A percentile compares a stretch with the other conserved stretches of the same genome.
Conservation (phyloP, 1,140 invertebrate species). For the Aphaenogaster rudis region DNA sequence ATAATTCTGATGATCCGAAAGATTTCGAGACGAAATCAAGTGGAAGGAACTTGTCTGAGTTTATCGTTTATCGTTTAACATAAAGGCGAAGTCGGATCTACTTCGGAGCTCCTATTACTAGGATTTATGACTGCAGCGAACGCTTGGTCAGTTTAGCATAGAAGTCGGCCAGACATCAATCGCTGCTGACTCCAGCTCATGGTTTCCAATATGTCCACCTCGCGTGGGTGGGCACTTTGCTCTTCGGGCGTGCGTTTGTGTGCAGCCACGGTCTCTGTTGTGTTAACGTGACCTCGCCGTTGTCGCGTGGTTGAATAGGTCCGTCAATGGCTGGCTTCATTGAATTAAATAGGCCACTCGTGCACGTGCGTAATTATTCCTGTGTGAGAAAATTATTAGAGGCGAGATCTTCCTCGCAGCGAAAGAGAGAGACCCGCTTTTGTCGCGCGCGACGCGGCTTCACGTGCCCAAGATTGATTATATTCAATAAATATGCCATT, state of each 20-base stretch:
- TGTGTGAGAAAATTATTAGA: constrained; percentile 58
- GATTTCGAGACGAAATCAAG: not conserved
- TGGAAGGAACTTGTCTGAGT: not conserved
- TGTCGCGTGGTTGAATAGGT: constrained; percentile 77
- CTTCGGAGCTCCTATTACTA: not conserved
- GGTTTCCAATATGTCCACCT: constrained; percentile 53
- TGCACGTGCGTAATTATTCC: constrained; percentile 73
- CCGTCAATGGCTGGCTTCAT: constrained; percentile 82
- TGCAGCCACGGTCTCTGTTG: constrained; percentile 37
- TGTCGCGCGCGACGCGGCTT: not conserved
- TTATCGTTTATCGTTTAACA: not conserved
- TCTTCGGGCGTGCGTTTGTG: constrained; percentile 22
- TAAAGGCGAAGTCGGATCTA: not conserved
- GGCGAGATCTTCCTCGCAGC: not conserved
- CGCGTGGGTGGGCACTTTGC: constrained; percentile 51
- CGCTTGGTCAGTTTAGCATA: constrained; percentile 10
- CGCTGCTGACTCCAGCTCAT: constrained; percentile 6
- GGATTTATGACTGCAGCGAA: constrained; percentile 28
- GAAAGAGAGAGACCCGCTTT: constrained; percentile 7
- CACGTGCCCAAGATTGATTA: constrained; percentile 6
- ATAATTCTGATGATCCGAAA: not conserved
- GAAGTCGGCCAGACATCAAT: constrained; percentile 57
- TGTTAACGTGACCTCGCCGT: constrained; percentile 60
- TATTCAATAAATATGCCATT: constrained; percentile 28
- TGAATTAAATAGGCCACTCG: constrained; percentile 81